Evolutionary conservation across 2,888 invertebrate genomes (phyloP), one percentile per base, ranked within the genome.

Genomic region (Acanthosepion esculentum): DNA sequence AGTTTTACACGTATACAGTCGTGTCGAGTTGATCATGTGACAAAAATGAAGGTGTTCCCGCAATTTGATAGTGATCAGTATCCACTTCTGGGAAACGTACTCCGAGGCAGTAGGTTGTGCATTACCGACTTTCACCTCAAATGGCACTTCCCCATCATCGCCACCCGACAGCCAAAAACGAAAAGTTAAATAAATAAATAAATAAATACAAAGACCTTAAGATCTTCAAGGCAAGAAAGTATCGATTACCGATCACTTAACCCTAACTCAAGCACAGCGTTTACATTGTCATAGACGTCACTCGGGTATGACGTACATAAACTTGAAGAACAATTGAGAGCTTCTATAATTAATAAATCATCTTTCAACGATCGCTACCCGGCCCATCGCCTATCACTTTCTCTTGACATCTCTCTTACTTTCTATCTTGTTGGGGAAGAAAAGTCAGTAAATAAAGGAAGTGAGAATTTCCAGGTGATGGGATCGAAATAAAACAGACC

Each of bases 1-100:
- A 33, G 78, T 78, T n/a, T 33, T 78, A 78, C 78, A 78, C 78
- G 78, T 78, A 78, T 15, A n/a, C 78, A 78, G 78, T n/a, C 3
- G 78, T 18, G n/a, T 10, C 5, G 78, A n/a, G 78, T 78, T 78
- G 78, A 78, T 78, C n/a, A 78, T 78, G 78, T 78, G 78, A 78
- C 78, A 33, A 78, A 64, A 78, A 33, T 78, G 78, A 78, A 78
- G 78, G 78, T 78, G 78, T 78, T 78, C 78, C 78, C 78, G 78
- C 33, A 78, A 78, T n/a, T 6, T 15, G 78, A 78, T 78, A 78
- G 78, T 12, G 33, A 18, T 18, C n/a, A 78, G 78, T 78, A 78
- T 78, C 78, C 78, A 78, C 78, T 78, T 78, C 78, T 78, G n/a
- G 33, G 78, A 78, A 78, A 33, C 78, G 1, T 78, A 78, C 12